phyloP scores from a whole-genome alignment of 2,888 invertebrate genomes.

The Geotrupes spiniger region DNA sequence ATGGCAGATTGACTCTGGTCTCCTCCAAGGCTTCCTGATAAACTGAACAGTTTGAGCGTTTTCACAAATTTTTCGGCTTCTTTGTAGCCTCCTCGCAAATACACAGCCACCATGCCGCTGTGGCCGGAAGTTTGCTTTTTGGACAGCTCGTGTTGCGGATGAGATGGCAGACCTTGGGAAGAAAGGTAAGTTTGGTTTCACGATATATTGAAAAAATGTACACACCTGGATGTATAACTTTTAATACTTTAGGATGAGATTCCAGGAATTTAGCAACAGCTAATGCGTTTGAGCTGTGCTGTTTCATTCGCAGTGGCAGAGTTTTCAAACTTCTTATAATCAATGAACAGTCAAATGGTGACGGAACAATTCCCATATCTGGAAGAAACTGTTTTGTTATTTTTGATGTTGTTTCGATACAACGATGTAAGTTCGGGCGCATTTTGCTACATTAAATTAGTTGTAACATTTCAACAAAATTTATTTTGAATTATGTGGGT shows the following conservation, averaged over 20 bases:
- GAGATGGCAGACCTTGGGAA: conserved; percentile 67
- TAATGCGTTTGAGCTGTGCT: conserved; percentile 77
- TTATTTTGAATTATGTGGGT: too few relatives aligned
- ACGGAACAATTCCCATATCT: conserved; percentile 90
- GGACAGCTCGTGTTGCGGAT: conserved; percentile 81
- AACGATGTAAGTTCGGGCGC: too few relatives aligned
- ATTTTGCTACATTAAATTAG: too few relatives aligned
- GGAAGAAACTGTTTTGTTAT: too few relatives aligned
- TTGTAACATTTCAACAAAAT: too few relatives aligned
- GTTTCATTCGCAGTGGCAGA: conserved; percentile 85
- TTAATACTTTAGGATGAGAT: conserved; percentile 71
- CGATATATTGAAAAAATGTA: conserved; percentile 4
- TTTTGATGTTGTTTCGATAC: too few relatives aligned
- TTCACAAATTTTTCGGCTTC: conserved; percentile 73
- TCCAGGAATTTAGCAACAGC: conserved; percentile 79
- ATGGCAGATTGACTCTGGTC: conserved; percentile 93
- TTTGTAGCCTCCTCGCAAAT: conserved; percentile 71
- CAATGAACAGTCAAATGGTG: conserved; percentile 94
- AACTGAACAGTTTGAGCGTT: conserved; percentile 72
- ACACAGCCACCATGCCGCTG: conserved; percentile 91
- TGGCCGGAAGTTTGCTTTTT: conserved; percentile 81
- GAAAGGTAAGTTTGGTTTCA: too few relatives aligned
- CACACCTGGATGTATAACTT: conserved; percentile 84
- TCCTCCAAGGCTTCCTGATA: conserved; percentile 95
- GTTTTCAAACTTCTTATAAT: conserved; percentile 94